Percentiles rank a stretch among this genome's conserved stretches.
These are phyloP conservation scores for Drosophila mayaguana DNA, from an alignment of 2,888 invertebrate genomes.

Conservation along the genomic window DNA sequence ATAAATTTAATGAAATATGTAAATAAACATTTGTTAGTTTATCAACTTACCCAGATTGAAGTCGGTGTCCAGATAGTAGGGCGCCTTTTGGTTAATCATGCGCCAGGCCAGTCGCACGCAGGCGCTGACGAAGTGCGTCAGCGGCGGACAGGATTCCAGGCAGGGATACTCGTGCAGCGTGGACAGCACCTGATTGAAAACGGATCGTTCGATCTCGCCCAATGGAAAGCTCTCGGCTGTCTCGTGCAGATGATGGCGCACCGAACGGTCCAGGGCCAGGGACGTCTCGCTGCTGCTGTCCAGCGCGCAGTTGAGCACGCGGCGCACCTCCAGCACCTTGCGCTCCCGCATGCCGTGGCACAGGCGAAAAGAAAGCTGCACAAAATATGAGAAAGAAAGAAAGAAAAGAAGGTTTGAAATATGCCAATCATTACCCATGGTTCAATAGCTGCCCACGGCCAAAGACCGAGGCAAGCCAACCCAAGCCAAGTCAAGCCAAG, in stretches of 20 bases:
- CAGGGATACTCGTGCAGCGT: conserved; percentile 97
- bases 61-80: conserved; percentile 89
- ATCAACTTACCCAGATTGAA: conserved; percentile 87
- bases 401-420: conserved; percentile 34
- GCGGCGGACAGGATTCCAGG: conserved; percentile 91
- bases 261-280: conserved; percentile 86
- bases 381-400: conserved; percentile 25
- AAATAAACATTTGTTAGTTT: too few species aligned
- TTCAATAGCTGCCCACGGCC: conserved; percentile 50
- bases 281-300: conserved; percentile 85
- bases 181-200: conserved; percentile 90
- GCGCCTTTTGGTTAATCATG: conserved; percentile 90
- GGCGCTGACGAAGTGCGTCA: conserved; percentile 92
- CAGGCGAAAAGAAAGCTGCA: conserved; percentile 90
- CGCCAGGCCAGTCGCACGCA: conserved; percentile 96
- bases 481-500: conserved; percentile 30
- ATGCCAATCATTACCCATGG: conserved; percentile 53
- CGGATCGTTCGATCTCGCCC: conserved; percentile 89
- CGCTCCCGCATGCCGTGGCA: conserved; percentile 90
- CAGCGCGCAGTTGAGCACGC: conserved; percentile 86
- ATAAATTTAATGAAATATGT: background rate
- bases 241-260: conserved; percentile 89
- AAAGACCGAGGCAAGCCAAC: background rate
- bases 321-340: conserved; percentile 90
- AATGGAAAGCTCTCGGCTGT: conserved; percentile 90